Evolutionary conservation across 1,140 invertebrate species (phyloP).

Genomic region (Papilio glaucus): DNA sequence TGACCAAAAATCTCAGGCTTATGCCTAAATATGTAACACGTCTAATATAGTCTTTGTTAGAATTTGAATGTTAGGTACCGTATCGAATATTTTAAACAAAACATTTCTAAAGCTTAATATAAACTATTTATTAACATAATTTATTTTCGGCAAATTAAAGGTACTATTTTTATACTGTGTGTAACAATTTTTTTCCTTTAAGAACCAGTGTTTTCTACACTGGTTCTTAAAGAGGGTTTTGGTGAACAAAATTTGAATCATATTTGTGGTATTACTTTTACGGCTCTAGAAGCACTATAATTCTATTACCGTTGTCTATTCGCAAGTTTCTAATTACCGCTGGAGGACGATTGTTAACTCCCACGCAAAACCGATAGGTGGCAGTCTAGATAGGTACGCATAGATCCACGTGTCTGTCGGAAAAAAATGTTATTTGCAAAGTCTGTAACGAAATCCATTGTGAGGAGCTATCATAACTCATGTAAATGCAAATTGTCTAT

Average conservation of each 20-base stretch:
- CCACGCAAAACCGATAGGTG: conserved; percentile 72
- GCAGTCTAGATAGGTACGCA: conserved; percentile 57
- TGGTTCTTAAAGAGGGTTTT: no score
- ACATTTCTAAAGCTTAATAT: no score
- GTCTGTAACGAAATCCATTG: conserved; percentile 1
- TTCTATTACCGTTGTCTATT: conserved; percentile 68
- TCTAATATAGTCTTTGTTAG: no score
- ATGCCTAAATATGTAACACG: no score
- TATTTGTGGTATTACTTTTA: conserved; percentile 47
- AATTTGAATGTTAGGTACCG: no score
- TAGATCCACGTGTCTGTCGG: conserved; percentile 38
- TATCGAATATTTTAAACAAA: no score
- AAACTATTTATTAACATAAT: no score
- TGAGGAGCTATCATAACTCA: conserved; percentile 29
- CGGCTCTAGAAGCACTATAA: conserved; percentile 53
- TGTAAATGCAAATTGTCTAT: conserved; percentile 33
- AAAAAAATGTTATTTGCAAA: conserved; percentile 12
- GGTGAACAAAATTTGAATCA: conserved; percentile 26
- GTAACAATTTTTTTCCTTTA: background rate
- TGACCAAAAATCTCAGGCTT: no score
- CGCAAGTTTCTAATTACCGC: conserved; percentile 75
- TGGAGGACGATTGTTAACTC: conserved; percentile 67
- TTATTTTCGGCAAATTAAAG: background rate
- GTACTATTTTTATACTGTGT: background rate
- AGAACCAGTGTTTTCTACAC: background rate